Conservation (phyloP, 2,797 vertebrate species). For the Todus mexicanus region DNA sequence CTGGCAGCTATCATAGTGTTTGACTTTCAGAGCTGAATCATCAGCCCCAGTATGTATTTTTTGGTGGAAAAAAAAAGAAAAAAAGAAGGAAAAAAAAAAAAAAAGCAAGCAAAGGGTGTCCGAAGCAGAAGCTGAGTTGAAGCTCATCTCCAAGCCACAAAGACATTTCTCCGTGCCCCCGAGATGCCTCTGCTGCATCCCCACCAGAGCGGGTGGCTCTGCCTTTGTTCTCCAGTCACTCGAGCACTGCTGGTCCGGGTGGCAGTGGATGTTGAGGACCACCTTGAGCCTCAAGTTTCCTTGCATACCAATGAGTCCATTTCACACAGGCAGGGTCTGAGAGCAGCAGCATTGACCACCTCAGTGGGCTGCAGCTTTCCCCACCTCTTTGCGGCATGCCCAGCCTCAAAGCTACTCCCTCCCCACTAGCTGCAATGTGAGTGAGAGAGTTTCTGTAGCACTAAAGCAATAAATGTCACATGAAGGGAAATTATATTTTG, state of each 20-base stretch:
- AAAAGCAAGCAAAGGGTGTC: background rate
- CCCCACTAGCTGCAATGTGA: background rate
- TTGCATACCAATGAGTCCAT: accelerated
- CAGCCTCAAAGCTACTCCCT: background rate
- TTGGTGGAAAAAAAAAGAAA: background rate
- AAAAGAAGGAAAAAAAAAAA: too few species aligned
- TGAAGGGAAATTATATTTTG: background rate
- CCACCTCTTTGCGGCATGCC: accelerated
- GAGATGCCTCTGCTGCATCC: background rate
- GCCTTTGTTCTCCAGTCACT: background rate
- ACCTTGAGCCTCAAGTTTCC: background rate
- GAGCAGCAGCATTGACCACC: background rate
- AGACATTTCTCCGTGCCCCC: background rate
- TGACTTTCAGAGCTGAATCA: background rate
- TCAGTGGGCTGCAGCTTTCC: background rate
- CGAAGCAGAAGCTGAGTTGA: background rate
- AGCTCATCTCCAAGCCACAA: background rate
- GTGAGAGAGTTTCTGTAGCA: background rate
- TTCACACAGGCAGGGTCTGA: background rate
- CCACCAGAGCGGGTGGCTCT: background rate
- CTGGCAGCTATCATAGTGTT: background rate
- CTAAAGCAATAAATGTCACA: background rate
- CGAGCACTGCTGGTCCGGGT: background rate
- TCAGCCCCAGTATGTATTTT: background rate
- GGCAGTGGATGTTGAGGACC: background rate